These are phyloP conservation scores for Rostratula benghalensis DNA, from an alignment of 2,113 vertebrate species.

Conservation along the genomic window DNA sequence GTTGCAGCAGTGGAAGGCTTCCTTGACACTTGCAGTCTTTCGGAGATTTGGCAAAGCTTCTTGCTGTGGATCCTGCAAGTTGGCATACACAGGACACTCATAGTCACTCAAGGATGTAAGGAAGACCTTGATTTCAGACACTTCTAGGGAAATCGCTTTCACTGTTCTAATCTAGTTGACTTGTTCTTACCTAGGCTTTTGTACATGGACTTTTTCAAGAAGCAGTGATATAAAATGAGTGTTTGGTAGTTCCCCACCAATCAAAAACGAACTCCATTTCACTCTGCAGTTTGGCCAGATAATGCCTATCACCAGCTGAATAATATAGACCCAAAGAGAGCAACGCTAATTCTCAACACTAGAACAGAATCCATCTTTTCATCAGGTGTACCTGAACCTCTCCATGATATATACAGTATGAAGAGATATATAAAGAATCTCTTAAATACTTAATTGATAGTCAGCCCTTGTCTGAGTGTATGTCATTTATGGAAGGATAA, in stretches of 20 bases:
- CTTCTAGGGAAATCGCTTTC: background rate
- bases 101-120: background rate
- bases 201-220: background rate
- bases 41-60: background rate
- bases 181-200: background rate
- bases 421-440: background rate
- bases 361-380: background rate
- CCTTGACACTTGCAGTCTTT: background rate
- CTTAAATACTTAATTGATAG: conserved; percentile 32
- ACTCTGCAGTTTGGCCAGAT: background rate
- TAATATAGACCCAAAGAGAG: background rate
- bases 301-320: background rate
- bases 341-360: background rate
- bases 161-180: background rate
- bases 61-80: background rate
- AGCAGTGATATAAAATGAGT: background rate
- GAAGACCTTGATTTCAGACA: background rate
- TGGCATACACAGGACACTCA: background rate
- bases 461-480: background rate
- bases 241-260: background rate
- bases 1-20: background rate
- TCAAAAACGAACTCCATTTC: background rate
- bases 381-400: background rate
- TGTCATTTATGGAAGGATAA: conserved; percentile 28
- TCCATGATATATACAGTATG: background rate